Base-by-base conservation (phyloP, 2,797 vertebrate species). In the Mormyrops attenuatus region DNA sequence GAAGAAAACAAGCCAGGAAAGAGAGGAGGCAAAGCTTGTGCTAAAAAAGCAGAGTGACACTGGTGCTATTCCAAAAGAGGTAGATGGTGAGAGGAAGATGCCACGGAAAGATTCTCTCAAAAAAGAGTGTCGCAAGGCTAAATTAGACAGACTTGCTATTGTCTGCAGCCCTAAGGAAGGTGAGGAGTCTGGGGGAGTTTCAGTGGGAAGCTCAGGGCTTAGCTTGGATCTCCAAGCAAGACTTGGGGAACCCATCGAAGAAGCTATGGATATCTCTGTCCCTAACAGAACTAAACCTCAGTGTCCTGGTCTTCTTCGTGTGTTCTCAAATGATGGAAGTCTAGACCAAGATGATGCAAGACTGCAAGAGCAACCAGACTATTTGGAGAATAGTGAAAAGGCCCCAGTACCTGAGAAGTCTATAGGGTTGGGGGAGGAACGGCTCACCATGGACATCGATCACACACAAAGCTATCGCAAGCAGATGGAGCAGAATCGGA, bases 381-480 rank as follows among this genome's bases (percentile, higher is more conserved):
- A 89, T 88, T 90, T 93, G n/a, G 95, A 97, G 89, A 91, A 93
- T 73, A 57, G 91, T 4, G 94, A 95, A 88, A 96, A 94, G 89
- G 96, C 94, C 91, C 80, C 93, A 2, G 94, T 96, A 85, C 93
- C 94, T 91, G 97, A 97, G 89, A 98, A 97, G 94, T 92, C 52
- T 91, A 66, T 88, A 30, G 96, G 96, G 53, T 96, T 95, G 52
- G 94, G 94, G 0, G 98, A 99, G 63, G 98, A 99, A 90, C 97
- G 97, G 90, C 96, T 98, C 13, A 95, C 94, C 91, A 96, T 97
- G 5, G 98, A 99, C 91, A 99, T 99, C 0, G 99, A 99, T 92
- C 97, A 98, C 91, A 99, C 99, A 0, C 99, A 99, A 93, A 99
- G 99, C 94, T 99, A 98, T 92, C 97, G 99, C 88, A 99, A 99